Conservation (phyloP, 2,113 vertebrate genomes). For the Nipponia nippon region DNA sequence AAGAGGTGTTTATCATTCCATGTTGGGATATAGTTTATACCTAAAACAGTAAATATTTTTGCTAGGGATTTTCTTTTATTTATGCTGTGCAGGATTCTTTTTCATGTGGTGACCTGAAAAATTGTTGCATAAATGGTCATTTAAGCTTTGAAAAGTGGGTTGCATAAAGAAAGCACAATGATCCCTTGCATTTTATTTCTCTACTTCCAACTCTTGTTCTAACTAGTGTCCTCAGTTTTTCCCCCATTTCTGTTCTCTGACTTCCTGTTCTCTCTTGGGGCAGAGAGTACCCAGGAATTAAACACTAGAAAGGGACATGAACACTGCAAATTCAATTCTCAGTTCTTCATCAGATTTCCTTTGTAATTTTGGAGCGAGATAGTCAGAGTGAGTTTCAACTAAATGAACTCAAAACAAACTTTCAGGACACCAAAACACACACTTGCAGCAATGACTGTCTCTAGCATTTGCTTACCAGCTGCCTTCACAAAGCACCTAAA, state of each 20-base stretch:
- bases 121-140: not conserved
- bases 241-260: not conserved
- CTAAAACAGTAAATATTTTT: not conserved
- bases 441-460: not conserved
- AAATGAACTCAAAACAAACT: not conserved
- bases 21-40: not conserved
- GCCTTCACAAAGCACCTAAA: not conserved
- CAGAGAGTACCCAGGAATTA: not conserved
- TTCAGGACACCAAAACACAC: not conserved
- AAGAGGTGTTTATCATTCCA: conserved; percentile 5
- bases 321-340: not conserved
- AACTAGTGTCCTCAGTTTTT: not conserved
- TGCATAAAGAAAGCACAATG: not conserved
- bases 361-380: not conserved
- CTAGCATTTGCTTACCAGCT: not conserved
- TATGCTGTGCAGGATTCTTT: not conserved
- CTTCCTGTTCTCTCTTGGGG: not conserved
- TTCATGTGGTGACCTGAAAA: not conserved
- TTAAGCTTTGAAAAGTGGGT: not conserved
- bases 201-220: not conserved
- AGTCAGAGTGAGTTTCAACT: not conserved
- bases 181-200: not conserved
- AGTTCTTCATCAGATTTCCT: not conserved
- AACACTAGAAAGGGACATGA: not conserved
- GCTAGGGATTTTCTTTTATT: not conserved